A percentile compares a stretch with the other conserved stretches of the same genome.
Conservation (phyloP, 2,113 vertebrate genomes). For the Pantherophis guttatus region DNA sequence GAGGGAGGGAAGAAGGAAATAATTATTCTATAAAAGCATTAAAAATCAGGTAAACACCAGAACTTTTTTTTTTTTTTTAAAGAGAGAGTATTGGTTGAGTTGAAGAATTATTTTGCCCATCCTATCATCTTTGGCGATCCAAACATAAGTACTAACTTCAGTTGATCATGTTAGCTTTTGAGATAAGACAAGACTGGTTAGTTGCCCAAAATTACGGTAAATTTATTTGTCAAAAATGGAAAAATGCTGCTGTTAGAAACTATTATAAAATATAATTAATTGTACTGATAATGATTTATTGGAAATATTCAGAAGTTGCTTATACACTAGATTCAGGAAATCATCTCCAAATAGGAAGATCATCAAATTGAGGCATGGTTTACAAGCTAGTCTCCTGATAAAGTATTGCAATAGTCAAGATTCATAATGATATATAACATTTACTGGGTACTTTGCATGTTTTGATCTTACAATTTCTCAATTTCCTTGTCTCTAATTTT, state of each 20-base stretch:
- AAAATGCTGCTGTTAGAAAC: background rate
- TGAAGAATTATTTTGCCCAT: background rate
- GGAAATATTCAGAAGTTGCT: background rate
- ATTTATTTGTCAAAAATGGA: background rate
- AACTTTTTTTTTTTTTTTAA: background rate
- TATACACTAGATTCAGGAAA: background rate
- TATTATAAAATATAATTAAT: background rate
- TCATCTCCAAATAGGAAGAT: background rate
- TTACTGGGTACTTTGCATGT: background rate
- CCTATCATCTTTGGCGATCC: background rate
- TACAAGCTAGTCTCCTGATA: background rate
- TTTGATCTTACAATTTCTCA: background rate
- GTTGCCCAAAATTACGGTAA: background rate
- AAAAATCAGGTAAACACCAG: background rate
- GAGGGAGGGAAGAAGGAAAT: background rate
- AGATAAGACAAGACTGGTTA: background rate
- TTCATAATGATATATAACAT: background rate
- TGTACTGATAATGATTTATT: background rate
- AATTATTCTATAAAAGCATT: background rate
- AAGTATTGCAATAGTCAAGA: background rate
- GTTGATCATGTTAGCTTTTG: background rate
- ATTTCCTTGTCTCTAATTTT: background rate
- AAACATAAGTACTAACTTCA: background rate
- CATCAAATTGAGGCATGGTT: background rate
- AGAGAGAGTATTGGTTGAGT: background rate